Evolutionary conservation across 2,888 invertebrate species (phyloP), one percentile per base, ranked within the genome.

Genomic region (Caenorhabditis sulstoni): DNA sequence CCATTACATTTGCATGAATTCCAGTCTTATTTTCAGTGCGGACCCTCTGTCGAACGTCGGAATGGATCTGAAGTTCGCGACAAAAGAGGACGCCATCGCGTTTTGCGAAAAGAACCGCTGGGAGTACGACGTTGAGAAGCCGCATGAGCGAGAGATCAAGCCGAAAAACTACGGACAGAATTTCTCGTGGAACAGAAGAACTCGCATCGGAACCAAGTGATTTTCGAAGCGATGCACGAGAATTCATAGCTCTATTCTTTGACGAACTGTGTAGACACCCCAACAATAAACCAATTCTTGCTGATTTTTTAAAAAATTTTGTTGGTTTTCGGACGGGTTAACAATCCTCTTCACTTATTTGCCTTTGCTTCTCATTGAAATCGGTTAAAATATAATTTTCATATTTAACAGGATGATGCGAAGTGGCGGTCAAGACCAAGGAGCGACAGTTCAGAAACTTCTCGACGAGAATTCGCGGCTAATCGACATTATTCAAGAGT

Each of bases 391-490:
- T n/a, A n/a, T n/a, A n/a, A n/a, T n/a, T n/a, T n/a, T n/a, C n/a
- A n/a, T n/a, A n/a, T n/a, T n/a, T n/a, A 29, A 29, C 7, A 29
- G 29, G 29, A 29, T 29, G 29, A 29, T 29, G 18, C 65, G 79
- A 1, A 59, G 79, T 44, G 67, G 76, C 22, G 45, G 74, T 9
- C 55, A 74, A 22, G 85, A 85, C 18, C 82, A 82, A 22, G 79
- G 76, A 37, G 73, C 86, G 8, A 86, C 81, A 8, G 85, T 87
- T 14, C 85, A 86, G 57, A 82, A 86, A 52, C 58, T 98, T 94
- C 93, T 98, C 78, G 97, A 98, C 92, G 98, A 98, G 92, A 98
- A 98, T 91, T 95, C 95, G 87, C 96, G 96, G 91, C 93, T 98
- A 52, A 97, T 98, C 88, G 96, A 97, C 92, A 95, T 96, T 9